Evolutionary conservation across 2,113 vertebrate genomes (phyloP).

Genomic region (Urocynchramus pylzowi): DNA sequence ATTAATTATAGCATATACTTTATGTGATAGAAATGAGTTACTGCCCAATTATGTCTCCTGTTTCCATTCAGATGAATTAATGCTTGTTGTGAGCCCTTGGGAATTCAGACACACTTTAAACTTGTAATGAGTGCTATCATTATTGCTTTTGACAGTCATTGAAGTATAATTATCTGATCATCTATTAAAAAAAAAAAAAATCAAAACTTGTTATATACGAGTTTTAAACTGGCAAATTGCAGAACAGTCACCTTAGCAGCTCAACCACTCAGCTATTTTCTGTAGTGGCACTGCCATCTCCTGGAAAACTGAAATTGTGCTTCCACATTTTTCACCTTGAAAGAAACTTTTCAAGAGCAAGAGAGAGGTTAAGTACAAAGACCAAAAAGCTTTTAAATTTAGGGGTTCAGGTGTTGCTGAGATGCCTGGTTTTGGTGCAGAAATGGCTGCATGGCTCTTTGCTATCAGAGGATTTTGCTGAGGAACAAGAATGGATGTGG

Average conservation of each 20-base stretch:
- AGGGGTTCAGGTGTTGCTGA: background rate
- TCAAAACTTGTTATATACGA: slow-evolving; percentile 38
- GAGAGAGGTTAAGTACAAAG: background rate
- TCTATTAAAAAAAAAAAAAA: slow-evolving; percentile 47
- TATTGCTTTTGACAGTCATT: slow-evolving; percentile 67
- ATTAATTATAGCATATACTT: slow-evolving; percentile 13
- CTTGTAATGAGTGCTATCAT: slow-evolving; percentile 67
- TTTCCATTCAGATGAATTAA: slow-evolving; percentile 65
- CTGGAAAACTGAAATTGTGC: slow-evolving; percentile 39
- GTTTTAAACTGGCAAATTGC: slow-evolving; percentile 22
- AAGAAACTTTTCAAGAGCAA: slow-evolving; percentile 15
- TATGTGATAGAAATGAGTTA: slow-evolving; percentile 47
- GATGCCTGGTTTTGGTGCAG: background rate
- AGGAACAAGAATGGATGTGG: background rate
- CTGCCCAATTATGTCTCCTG: slow-evolving; percentile 46
- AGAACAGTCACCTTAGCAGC: slow-evolving; percentile 17
- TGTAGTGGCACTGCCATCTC: slow-evolving; percentile 68
- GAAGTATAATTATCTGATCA: slow-evolving; percentile 67
- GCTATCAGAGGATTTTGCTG: background rate
- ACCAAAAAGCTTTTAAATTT: background rate
- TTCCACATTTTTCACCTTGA: background rate
- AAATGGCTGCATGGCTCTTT: background rate
- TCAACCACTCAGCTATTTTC: background rate
- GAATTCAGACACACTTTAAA: slow-evolving; percentile 59
- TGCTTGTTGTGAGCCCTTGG: slow-evolving; percentile 40